A percentile compares a stretch with the other conserved stretches of the same genome.
phyloP scores from a whole-genome alignment of 2,888 invertebrate genomes.

The Seira musarum region DNA sequence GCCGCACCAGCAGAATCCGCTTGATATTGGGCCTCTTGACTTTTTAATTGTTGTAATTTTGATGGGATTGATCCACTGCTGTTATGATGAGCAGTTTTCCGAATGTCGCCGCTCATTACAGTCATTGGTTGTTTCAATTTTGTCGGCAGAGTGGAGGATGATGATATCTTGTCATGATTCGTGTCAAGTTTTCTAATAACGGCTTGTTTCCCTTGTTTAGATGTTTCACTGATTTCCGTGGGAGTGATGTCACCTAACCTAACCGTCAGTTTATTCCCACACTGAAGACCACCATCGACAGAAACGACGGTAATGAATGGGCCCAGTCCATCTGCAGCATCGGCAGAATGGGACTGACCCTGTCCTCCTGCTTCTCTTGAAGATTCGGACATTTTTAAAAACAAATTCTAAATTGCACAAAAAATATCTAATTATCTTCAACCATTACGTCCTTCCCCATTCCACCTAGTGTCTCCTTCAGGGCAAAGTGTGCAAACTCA shows the following conservation, averaged over 20 bases:
- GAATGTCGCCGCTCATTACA: constrained; percentile 26
- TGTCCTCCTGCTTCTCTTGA: constrained; percentile 23
- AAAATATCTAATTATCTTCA: not conserved
- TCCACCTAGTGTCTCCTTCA: not conserved
- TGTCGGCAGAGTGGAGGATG: constrained; percentile 20
- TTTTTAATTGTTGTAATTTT: constrained; percentile 23
- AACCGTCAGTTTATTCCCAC: constrained; percentile 69
- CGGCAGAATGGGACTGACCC: constrained; percentile 36
- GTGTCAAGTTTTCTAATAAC: constrained; percentile 59
- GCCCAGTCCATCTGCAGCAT: constrained; percentile 46
- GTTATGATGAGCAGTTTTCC: constrained; percentile 23
- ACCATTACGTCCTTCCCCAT: not conserved
- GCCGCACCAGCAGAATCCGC: constrained; percentile 50
- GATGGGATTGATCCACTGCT: constrained; percentile 34
- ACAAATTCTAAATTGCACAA: not conserved
- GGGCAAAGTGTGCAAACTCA: not conserved
- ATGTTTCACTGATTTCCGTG: constrained; percentile 53
- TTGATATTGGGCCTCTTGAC: constrained; percentile 27
- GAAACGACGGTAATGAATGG: constrained; percentile 69
- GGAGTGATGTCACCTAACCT: too few relatives aligned
- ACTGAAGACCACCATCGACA: constrained; percentile 67
- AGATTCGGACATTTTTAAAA: constrained; percentile 34
- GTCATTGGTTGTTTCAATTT: constrained; percentile 40
- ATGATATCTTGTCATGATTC: constrained; percentile 50
- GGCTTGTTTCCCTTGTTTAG: constrained; percentile 57